Base-by-base conservation (phyloP, 2,888 invertebrate genomes). In the Drosophila barbarae region DNA sequence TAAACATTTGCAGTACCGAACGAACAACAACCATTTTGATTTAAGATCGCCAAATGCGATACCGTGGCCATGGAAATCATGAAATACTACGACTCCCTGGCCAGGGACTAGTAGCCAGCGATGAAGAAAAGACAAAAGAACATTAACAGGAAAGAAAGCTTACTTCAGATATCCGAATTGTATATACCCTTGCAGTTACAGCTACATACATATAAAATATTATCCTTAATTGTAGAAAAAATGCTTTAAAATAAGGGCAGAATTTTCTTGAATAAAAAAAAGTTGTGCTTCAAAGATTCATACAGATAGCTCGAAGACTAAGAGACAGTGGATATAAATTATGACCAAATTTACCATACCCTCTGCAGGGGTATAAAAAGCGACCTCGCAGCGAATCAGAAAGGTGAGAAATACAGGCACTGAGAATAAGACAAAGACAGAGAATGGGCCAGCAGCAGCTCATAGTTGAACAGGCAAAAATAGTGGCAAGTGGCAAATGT, bases 401-500 rank as follows among this genome's bases (percentile, higher is more conserved):
- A 79, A 79, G 83, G 83, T 79, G 83, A 75, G 79, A 77, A 81
- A 78, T 77, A 69, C 77, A 74, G 79, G 73, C 69, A 28, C 35
- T 50, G 39, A 50, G 46, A 32, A 47, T 41, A 66, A 32, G 42
- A 35, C 42, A 58, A 30, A 36, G 50, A 7, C 9, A 5, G 18
- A 9, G 46, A 13, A 30, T 8, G 18, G 30, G 8, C 46, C 46
- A 46, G 12, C 12, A 35, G 49, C 54, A 59, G 61, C 49, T 36
- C 36, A 47, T 38, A 66, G 57, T 46, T 41, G 50, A 66, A 59
- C 72, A 74, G 69, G 73, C 79, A 74, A 74, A 79, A 79, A 82
- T 76, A 82, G 80, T 76, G 83, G 71, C 80, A 73, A 82, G 77
- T 83, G 77, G 73, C 80, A 81, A 84, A 81, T 84, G 81, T 84